A percentile compares a stretch with the other conserved stretches of the same genome.
Conservation (phyloP, 2,113 vertebrate species). For the Corapipo altera region DNA sequence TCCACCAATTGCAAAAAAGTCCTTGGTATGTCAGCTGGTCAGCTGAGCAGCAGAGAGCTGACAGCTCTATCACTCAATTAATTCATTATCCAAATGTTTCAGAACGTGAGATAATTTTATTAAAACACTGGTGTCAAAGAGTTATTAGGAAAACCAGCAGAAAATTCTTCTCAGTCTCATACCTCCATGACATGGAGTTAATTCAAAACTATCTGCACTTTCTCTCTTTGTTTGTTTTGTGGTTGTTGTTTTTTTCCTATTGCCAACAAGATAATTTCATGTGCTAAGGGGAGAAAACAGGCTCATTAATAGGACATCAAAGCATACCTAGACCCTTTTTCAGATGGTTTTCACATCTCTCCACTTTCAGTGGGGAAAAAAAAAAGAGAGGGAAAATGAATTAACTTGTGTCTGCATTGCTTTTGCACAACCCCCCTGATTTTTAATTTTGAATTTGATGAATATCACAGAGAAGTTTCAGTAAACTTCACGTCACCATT, state of each 20-base stretch:
- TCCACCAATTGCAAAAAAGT: not conserved
- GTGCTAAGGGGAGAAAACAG: not conserved
- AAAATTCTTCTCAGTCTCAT: not conserved
- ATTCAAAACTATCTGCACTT: not conserved
- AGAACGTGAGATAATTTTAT: not conserved
- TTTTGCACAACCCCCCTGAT: not conserved
- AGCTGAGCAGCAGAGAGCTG: not conserved
- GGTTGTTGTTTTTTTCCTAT: not conserved
- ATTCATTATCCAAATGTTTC: not conserved
- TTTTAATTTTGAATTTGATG: not conserved
- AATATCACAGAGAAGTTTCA: not conserved
- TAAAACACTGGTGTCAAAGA: not conserved
- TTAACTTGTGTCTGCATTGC: not conserved
- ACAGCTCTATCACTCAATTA: not conserved
- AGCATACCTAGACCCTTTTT: not conserved
- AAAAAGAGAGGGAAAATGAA: not conserved
- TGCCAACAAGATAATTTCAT: not conserved
- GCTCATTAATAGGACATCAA: not conserved
- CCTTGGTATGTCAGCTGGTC: slow-evolving; percentile 2
- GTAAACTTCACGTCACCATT: not conserved
- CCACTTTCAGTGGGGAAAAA: not conserved
- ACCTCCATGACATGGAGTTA: not conserved
- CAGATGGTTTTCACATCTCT: not conserved
- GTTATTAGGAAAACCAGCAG: not conserved
- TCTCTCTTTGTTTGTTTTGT: not conserved